Percentiles rank a stretch among this genome's conserved stretches.
Evolutionary conservation across 2,888 invertebrate genomes (phyloP).

Genomic region (Antheraea assamensis): DNA sequence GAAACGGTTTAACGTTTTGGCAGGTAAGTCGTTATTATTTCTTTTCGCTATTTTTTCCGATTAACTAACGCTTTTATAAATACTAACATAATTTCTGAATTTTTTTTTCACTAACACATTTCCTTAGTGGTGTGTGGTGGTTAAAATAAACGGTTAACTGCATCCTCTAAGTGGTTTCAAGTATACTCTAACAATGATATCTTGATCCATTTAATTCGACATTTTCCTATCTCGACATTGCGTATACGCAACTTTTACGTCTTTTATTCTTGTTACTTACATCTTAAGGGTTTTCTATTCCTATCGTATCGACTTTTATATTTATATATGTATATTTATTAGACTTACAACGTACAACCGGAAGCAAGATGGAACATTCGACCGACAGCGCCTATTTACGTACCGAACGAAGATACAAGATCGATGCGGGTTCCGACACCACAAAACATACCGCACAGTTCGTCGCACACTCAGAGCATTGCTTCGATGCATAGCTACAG

Average conservation of each 20-base stretch:
- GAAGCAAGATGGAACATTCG: conserved; percentile 75
- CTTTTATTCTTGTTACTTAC: conserved; percentile 39
- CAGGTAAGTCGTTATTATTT: conserved; percentile 68
- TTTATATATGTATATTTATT: conserved; percentile 35
- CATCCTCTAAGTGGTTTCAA: conserved; percentile 39
- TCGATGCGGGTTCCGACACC: conserved; percentile 66
- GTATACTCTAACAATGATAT: conserved; percentile 48
- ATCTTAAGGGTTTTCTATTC: conserved; percentile 29
- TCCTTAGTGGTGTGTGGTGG: conserved; percentile 80
- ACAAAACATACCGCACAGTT: conserved; percentile 73
- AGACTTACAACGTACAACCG: conserved; percentile 79
- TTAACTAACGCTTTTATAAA: conserved; percentile 60
- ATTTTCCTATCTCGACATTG: conserved; percentile 77
- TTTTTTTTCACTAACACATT: conserved; percentile 53
- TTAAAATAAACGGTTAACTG: conserved; percentile 50
- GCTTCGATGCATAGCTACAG: conserved; percentile 81
- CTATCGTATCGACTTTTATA: conserved; percentile 8
- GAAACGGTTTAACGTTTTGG: conserved; percentile 31
- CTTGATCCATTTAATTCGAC: conserved; percentile 45
- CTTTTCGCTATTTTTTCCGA: conserved; percentile 43
- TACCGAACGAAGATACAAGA: conserved; percentile 69
- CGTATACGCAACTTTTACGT: conserved; percentile 56
- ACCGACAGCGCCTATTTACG: conserved; percentile 79
- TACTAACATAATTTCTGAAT: conserved; percentile 43
- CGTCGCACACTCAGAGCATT: conserved; percentile 78